These are phyloP conservation scores for Leptonema lineaticorne DNA, from an alignment of 1,140 invertebrate species.

Conservation along the genomic window DNA sequence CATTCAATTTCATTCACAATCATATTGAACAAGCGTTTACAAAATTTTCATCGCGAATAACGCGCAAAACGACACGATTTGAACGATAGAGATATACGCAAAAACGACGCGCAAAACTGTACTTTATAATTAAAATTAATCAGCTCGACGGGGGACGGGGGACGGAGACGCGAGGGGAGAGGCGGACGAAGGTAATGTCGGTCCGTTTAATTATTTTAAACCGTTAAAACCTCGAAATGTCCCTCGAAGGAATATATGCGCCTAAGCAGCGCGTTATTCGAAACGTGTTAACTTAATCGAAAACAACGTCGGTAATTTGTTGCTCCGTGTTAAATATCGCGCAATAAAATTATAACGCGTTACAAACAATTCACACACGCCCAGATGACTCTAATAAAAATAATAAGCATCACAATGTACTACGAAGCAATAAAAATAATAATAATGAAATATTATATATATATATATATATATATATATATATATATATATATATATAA, in stretches of 20 bases:
- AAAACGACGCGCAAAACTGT: too few relatives aligned
- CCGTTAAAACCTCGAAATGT: neutral
- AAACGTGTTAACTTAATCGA: neutral
- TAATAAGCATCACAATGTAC: neutral
- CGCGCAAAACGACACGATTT: too few relatives aligned
- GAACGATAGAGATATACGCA: too few relatives aligned
- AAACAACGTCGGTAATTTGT: conserved; percentile 3
- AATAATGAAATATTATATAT: neutral
- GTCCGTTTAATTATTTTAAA: too few relatives aligned
- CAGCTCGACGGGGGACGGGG: too few relatives aligned
- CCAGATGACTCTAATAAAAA: neutral
- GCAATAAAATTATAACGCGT: conserved; percentile 11
- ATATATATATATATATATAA: neutral
- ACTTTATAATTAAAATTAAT: too few relatives aligned
- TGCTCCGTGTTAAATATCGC: conserved; percentile 1
- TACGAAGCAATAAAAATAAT: neutral
- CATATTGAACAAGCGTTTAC: too few relatives aligned
- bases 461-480: neutral
- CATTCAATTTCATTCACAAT: too few relatives aligned
- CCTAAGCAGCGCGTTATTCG: conserved; percentile 10
- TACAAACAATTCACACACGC: neutral
- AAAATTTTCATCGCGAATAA: too few relatives aligned
- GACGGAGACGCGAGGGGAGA: too few relatives aligned
- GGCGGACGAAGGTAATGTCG: too few relatives aligned
- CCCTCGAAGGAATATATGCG: conserved; percentile 4